These are phyloP conservation scores for Adoxophyes honmai DNA, from an alignment of 1,140 invertebrate genomes.

Conservation along the genomic window DNA sequence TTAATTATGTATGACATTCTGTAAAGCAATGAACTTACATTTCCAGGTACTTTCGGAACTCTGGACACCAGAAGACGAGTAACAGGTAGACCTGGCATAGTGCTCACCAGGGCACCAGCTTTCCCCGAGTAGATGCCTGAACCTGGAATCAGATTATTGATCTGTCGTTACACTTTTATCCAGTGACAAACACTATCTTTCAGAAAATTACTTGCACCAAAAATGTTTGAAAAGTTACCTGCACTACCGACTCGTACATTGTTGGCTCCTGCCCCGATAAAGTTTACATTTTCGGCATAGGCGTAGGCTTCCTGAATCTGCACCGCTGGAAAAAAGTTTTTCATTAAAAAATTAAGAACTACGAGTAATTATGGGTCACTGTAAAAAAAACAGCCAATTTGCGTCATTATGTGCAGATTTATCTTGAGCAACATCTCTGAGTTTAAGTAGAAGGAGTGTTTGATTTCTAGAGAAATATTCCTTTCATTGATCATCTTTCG, in stretches of 20 bases:
- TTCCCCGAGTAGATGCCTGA: slow-evolving; percentile 80
- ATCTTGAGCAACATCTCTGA: too few relatives aligned
- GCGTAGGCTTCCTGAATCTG: slow-evolving; percentile 79
- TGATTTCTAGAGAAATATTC: too few relatives aligned
- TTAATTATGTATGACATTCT: too few relatives aligned
- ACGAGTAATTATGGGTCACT: too few relatives aligned
- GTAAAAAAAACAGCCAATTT: too few relatives aligned
- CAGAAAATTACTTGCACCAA: not conserved
- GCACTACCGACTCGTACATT: slow-evolving; percentile 73
- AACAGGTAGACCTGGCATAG: slow-evolving; percentile 65
- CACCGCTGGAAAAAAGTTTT: slow-evolving; percentile 66
- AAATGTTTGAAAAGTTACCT: slow-evolving; percentile 44
- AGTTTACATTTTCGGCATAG: slow-evolving; percentile 78
- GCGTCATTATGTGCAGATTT: too few relatives aligned
- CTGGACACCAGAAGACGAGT: slow-evolving; percentile 69
- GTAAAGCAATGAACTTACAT: slow-evolving; percentile 30
- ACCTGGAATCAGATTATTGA: slow-evolving; percentile 48
- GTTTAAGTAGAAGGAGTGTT: too few relatives aligned
- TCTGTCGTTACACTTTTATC: too few relatives aligned
- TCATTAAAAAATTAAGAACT: too few relatives aligned
- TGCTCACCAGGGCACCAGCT: slow-evolving; percentile 62
- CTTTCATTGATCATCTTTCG: too few relatives aligned
- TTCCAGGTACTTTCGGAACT: slow-evolving; percentile 68
- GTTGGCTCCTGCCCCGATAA: slow-evolving; percentile 79
- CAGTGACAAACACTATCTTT: not conserved